Evolutionary conservation across 2,888 invertebrate genomes (phyloP), one percentile per base, ranked within the genome.

Genomic region (Scaptodrosophila latifasciaeformis): DNA sequence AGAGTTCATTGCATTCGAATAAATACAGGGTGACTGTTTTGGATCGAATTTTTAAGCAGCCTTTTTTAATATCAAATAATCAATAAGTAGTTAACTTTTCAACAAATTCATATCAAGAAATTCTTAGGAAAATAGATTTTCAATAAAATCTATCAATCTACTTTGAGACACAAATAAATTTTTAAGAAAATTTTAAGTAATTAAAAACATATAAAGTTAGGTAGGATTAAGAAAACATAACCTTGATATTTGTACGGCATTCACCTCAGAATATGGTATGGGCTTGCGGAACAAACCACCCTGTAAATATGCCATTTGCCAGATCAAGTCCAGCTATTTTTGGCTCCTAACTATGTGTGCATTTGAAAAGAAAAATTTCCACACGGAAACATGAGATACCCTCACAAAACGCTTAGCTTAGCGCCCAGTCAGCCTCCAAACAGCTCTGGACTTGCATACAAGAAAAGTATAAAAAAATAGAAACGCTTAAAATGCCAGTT

Each of bases 401-500:
- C 49, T 40, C 49, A 30, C 13, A 48, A 54, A 52, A 54, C 46
- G 49, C 35, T 51, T 19, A 43, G 21, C 30, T 18, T 19, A 51
- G 45, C 37, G 39, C 40, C 58, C 52, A 37, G 55, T 47, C 31
- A 42, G 30, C 43, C 27, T 24, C 24, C 17, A 44, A n/a, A 44
- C 31, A 24, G 24, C n/a, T n/a, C n/a, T n/a, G n/a, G n/a, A n/a
- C n/a, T n/a, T n/a, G n/a, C n/a, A n/a, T n/a, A n/a, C n/a, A 35
- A 27, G 17, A 19, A 37, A 44, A 37, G 18, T n/a, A 31, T 17
- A 47, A 44, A 46, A 51, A 52, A 54, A 59, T 42, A 18, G 57
- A 62, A 65, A 62, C 61, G 63, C 65, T 79, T 72, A 69, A 81
- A 79, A 76, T 66, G 78, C 78, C 70, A 80, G 82, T 70, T 67